Evolutionary conservation across 2,113 vertebrate species (phyloP).

Genomic region (Tachuris rubrigastra): DNA sequence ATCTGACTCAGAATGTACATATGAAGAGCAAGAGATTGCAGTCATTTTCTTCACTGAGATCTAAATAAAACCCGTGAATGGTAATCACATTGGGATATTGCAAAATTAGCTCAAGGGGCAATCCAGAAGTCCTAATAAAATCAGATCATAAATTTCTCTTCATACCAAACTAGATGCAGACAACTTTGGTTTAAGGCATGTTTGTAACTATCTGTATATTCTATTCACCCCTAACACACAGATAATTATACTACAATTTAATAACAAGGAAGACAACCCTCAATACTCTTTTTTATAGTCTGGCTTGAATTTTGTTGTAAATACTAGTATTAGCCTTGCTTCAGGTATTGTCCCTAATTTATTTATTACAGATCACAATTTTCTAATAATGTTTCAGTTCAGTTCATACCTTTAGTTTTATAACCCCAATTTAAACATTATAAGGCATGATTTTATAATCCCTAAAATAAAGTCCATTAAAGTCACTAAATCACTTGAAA

Average conservation of each 20-base stretch:
- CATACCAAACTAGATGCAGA: not conserved
- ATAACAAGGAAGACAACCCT: not conserved
- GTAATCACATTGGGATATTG: not conserved
- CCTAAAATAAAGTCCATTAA: not conserved
- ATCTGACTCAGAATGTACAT: not conserved
- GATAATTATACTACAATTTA: not conserved
- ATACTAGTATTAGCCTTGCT: not conserved
- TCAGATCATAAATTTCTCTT: not conserved
- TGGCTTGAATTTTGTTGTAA: not conserved
- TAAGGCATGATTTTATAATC: not conserved
- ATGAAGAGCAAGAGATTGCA: not conserved
- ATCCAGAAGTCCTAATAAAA: not conserved
- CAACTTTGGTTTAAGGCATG: not conserved
- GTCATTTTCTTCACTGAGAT: not conserved
- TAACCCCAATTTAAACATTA: not conserved
- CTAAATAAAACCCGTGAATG: not conserved
- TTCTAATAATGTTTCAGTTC: not conserved
- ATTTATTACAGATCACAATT: not conserved
- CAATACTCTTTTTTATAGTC: not conserved
- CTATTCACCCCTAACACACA: not conserved
- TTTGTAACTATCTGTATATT: not conserved
- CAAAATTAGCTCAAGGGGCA: constrained; percentile 6
- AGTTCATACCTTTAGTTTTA: not conserved
- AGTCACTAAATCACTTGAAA: not conserved
- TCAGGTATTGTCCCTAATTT: not conserved